These are phyloP conservation scores for Alentia gelatinosa DNA, from an alignment of 2,888 invertebrate species.

Conservation along the genomic window DNA sequence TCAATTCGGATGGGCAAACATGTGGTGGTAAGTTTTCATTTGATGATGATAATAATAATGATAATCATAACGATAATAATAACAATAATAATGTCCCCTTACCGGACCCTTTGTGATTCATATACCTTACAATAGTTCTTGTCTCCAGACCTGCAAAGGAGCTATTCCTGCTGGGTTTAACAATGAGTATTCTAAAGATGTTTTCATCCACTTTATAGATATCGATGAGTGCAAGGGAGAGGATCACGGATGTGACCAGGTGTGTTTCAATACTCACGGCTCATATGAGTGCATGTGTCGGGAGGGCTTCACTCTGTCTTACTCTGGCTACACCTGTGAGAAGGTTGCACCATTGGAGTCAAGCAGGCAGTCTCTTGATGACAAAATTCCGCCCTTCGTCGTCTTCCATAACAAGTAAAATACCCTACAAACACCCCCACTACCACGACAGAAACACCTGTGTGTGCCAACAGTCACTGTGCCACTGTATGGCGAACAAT, in stretches of 20 bases:
- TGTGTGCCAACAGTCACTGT: too few species aligned
- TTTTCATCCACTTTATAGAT: constrained; percentile 25
- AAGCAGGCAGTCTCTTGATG: neutral
- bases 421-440: too few species aligned
- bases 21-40: constrained; percentile 30
- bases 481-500: too few species aligned
- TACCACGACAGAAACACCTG: too few species aligned
- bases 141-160: too few species aligned
- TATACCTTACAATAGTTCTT: neutral
- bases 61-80: neutral
- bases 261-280: constrained; percentile 43
- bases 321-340: neutral
- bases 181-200: neutral
- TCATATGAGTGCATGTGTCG: constrained; percentile 23
- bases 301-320: neutral
- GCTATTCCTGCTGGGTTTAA: neutral
- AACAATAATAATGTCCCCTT: too few species aligned
- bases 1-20: constrained; percentile 40
- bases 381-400: constrained; percentile 7
- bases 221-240: constrained; percentile 19
- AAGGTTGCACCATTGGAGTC: neutral
- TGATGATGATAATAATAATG: neutral
- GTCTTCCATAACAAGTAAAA: constrained; percentile 6
- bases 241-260: constrained; percentile 21
- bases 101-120: neutral